A percentile compares a stretch with the other conserved stretches of the same genome.
phyloP scores from a whole-genome alignment of 2,113 vertebrate genomes.

The Ptilonorhynchus violaceus region DNA sequence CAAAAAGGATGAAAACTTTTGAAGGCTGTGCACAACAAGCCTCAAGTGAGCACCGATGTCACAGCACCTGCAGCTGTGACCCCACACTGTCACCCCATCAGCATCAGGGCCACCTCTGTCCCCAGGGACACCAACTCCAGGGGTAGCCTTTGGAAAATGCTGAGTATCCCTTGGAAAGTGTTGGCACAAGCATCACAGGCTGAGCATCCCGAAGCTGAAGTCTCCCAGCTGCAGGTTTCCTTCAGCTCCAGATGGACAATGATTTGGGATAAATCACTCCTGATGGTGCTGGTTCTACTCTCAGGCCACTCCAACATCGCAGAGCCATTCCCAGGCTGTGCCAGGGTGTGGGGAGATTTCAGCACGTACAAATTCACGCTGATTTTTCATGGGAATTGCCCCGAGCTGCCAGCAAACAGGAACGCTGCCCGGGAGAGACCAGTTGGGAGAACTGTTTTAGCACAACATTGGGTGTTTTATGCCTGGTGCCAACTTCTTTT shows the following conservation, averaged over 20 bases:
- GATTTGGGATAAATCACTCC: neutral
- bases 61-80: neutral
- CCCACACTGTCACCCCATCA: neutral
- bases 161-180: fast-evolving
- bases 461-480: neutral
- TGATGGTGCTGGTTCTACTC: neutral
- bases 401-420: neutral
- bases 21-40: neutral
- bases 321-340: neutral
- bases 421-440: neutral
- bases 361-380: neutral
- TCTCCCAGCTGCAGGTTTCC: neutral
- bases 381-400: neutral
- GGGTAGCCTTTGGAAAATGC: neutral
- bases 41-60: neutral
- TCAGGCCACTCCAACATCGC: neutral
- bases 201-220: neutral
- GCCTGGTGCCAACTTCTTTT: neutral
- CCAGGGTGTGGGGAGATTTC: neutral
- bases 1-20: neutral
- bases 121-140: neutral
- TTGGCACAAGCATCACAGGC: fast-evolving
- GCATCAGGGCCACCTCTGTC: neutral
- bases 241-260: neutral
- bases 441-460: neutral